Conservation (phyloP, 2,113 vertebrate genomes). For the Sminthopsis crassicaudata region DNA sequence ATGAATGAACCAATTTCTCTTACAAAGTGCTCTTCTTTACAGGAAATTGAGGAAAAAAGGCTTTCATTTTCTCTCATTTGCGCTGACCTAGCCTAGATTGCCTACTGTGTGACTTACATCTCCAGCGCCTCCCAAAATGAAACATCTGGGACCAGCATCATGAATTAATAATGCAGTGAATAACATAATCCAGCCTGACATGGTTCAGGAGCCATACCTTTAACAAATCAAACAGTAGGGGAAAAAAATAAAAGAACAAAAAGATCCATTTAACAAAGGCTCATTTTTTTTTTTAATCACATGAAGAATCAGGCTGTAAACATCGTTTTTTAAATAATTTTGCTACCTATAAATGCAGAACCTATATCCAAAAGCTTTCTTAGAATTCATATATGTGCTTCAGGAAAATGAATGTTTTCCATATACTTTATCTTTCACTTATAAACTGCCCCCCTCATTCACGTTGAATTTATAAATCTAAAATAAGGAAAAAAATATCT, state of each 20-base stretch:
- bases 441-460: background rate
- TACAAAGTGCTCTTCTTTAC: slow-evolving; percentile 41
- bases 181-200: slow-evolving; percentile 52
- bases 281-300: slow-evolving; percentile 5
- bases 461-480: background rate
- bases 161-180: slow-evolving; percentile 58
- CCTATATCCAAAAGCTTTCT: slow-evolving; percentile 1
- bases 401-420: background rate
- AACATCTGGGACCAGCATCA: slow-evolving; percentile 26
- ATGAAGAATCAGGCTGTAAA: background rate
- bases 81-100: slow-evolving; percentile 35
- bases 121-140: slow-evolving; percentile 21
- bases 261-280: background rate
- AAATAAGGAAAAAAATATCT: background rate
- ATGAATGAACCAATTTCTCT: slow-evolving; percentile 44
- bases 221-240: slow-evolving; percentile 38
- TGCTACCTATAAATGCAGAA: background rate
- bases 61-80: slow-evolving; percentile 60
- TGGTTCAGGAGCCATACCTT: background rate
- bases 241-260: background rate
- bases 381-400: background rate
- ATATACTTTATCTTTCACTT: background rate
- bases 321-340: slow-evolving; percentile 19
- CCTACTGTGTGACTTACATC: slow-evolving; percentile 51
- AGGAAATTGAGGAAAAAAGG: slow-evolving; percentile 33